These are phyloP conservation scores for Mimas tiliae DNA, from an alignment of 2,888 invertebrate genomes.

Conservation along the genomic window DNA sequence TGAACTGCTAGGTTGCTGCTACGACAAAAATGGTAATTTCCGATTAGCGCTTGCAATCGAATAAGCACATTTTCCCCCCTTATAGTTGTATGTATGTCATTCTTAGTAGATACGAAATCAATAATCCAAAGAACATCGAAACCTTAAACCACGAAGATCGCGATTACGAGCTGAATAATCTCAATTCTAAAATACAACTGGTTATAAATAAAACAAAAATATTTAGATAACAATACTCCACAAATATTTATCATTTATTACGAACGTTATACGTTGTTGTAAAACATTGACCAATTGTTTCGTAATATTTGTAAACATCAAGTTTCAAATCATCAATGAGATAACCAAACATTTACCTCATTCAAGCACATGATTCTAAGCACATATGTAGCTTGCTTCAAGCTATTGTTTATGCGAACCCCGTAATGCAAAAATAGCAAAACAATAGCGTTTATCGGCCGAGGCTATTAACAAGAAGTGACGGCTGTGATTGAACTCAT, in stretches of 20 bases:
- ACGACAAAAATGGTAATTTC: no score
- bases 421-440: conserved; percentile 25
- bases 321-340: conserved; percentile 24
- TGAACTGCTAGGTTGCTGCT: no score
- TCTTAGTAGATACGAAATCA: no score
- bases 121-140: background rate
- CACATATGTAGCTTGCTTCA: conserved; percentile 30
- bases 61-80: no score
- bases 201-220: conserved; percentile 30
- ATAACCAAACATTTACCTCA: conserved; percentile 23
- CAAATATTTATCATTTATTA: conserved; percentile 40
- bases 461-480: conserved; percentile 48
- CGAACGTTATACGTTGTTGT: conserved; percentile 42
- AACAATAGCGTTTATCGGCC: conserved; percentile 39
- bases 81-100: no score
- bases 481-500: conserved; percentile 47
- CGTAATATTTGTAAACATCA: conserved; percentile 61
- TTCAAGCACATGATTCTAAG: background rate
- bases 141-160: background rate
- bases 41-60: no score
- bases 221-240: conserved; percentile 33
- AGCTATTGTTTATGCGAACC: conserved; percentile 42
- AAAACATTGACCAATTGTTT: conserved; percentile 52
- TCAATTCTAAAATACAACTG: conserved; percentile 10
- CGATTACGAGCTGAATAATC: background rate